Evolutionary conservation across 2,888 invertebrate genomes (phyloP).

Genomic region (Encarsia formosa): DNA sequence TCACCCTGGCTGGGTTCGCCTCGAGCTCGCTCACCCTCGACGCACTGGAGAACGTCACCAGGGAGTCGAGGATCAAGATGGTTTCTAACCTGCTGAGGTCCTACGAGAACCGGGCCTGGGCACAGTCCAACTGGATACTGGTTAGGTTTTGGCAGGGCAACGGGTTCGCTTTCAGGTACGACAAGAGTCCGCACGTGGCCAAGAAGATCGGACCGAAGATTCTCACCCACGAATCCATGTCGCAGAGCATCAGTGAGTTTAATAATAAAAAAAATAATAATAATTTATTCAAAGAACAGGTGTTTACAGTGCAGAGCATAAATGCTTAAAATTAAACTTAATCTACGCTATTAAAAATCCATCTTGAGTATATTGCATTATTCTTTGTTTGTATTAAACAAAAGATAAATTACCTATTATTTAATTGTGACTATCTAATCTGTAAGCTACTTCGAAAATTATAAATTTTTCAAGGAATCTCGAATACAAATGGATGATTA

Average conservation of each 20-base stretch:
- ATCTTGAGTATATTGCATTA: no score
- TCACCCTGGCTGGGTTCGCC: conserved; percentile 73
- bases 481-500: not conserved
- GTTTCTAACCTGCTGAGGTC: conserved; percentile 69
- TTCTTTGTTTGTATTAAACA: no score
- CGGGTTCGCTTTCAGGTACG: conserved; percentile 72
- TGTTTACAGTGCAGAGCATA: no score
- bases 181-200: conserved; percentile 54
- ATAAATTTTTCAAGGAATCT: not conserved
- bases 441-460: not conserved
- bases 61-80: conserved; percentile 61
- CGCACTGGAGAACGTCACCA: conserved; percentile 66
- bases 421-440: no score
- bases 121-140: conserved; percentile 81
- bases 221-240: conserved; percentile 51
- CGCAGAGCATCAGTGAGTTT: conserved; percentile 48
- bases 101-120: conserved; percentile 78
- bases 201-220: conserved; percentile 51
- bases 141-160: conserved; percentile 80
- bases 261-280: not conserved
- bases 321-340: no score
- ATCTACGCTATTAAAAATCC: no score
- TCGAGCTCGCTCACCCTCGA: conserved; percentile 69
- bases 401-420: no score
- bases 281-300: conserved; percentile 3